Percentiles rank a stretch among this genome's conserved stretches.
Evolutionary conservation across 2,113 vertebrate species (phyloP).

Genomic region (Suncus etruscus): DNA sequence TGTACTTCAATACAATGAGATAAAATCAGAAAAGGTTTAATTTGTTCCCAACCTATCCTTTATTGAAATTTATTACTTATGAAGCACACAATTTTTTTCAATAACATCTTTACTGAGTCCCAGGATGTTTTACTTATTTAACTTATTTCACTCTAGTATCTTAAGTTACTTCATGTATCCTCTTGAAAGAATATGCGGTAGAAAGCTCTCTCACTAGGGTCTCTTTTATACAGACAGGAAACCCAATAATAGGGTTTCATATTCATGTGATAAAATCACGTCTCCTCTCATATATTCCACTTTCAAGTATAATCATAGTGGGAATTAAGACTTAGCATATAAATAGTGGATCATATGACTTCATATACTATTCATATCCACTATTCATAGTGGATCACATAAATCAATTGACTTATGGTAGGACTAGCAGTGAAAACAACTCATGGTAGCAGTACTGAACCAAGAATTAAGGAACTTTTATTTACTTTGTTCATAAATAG

Average conservation of each 20-base stretch:
- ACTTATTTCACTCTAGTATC: neutral
- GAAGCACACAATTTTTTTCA: neutral
- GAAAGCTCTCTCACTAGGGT: neutral
- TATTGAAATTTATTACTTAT: neutral
- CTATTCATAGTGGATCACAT: no score
- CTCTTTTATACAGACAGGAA: neutral
- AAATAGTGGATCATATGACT: neutral
- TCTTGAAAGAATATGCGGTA: neutral
- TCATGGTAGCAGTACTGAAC: neutral
- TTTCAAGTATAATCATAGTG: neutral
- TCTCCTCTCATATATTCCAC: neutral
- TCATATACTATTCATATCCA: no score
- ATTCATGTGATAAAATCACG: neutral
- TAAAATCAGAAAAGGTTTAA: neutral
- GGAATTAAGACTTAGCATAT: neutral
- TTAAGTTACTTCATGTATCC: neutral
- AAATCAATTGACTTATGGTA: neutral
- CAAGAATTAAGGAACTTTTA: neutral
- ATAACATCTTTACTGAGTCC: neutral
- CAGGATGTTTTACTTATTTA: neutral
- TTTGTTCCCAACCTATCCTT: neutral
- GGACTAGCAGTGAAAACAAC: neutral
- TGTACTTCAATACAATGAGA: neutral
- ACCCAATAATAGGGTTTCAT: neutral
- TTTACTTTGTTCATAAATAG: neutral